Evolutionary conservation across 1,140 invertebrate species (phyloP), one percentile per base, ranked within the genome.

Genomic region (Melanaphis sacchari): DNA sequence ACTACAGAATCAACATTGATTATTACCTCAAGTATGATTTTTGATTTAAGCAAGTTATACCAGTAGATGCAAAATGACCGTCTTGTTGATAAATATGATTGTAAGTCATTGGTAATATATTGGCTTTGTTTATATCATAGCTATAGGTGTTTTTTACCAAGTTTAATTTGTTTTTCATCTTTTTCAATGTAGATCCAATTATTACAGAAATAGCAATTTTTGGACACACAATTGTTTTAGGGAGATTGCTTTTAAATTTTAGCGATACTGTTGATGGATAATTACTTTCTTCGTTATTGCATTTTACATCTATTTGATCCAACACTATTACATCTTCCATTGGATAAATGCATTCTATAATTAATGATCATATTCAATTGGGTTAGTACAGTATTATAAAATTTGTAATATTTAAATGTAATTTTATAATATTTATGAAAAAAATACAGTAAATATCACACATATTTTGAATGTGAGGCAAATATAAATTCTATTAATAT

Each of bases 21-120:
- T 24, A 2, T 22, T 85, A 93, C 91, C 81, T 93, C n/a, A 93
- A 49, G 26, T 93, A 93, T 84, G 81, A 93, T 40, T 93, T 93
- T 52, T 40, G 46, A 54, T 93, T 93, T 93, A 84, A 84, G 84
- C 91, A 93, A 36, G 36, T 84, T 38, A 82, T 93, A 85, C 91
- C 91, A 40, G 91, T 93, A 41, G 91, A 93, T 52, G 91, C 91
- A 38, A 93, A 93, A 26, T 93, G 91, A 15, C 91, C 91, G 54
- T 93, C 91, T 93, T 93, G 91, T 93, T 85, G 91, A 93, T 93
- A 93, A 38, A 26, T 84, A 59, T 93, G 91, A 40, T 93, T 93
- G 31, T 85, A 93, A 40, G 81, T 54, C 18, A 93, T 93, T 54
- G 91, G 91, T 54, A 93, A 52, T 40, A 81, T 93, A 85, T 93